Evolutionary conservation across 2,797 vertebrate species (phyloP).

Genomic region (Loris lydekkerianus): DNA sequence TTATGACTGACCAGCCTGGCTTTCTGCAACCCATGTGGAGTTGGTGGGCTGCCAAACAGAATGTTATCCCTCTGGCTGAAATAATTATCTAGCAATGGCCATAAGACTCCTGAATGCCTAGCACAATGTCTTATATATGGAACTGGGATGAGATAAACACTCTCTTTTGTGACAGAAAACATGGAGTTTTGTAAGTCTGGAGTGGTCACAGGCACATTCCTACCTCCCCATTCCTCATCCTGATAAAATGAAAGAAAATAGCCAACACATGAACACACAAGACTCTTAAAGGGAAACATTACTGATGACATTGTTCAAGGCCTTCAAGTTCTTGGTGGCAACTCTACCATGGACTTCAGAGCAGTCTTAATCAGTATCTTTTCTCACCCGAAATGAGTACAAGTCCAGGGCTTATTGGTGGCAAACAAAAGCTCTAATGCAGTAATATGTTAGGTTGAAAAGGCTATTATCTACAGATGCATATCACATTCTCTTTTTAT

Average conservation of each 20-base stretch:
- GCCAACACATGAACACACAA: neutral
- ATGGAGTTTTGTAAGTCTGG: neutral
- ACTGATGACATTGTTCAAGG: neutral
- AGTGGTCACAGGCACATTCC: neutral
- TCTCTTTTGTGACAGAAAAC: neutral
- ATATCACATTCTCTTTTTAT: neutral
- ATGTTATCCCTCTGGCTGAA: neutral
- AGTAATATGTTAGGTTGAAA: neutral
- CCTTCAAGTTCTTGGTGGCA: neutral
- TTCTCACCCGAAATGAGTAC: neutral
- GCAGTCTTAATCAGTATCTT: neutral
- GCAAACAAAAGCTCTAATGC: neutral
- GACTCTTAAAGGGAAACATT: neutral
- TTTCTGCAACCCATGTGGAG: neutral
- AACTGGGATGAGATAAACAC: neutral
- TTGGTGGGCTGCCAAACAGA: neutral
- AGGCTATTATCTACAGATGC: neutral
- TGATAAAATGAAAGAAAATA: neutral
- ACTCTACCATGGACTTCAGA: neutral
- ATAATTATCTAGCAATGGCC: neutral
- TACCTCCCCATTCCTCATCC: neutral
- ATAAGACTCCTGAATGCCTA: neutral
- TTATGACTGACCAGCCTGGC: neutral
- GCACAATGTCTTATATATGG: neutral
- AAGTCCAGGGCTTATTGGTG: neutral